Evolutionary conservation across 2,888 invertebrate species (phyloP), one percentile per base, ranked within the genome.

Genomic region (Acrobeloides nanus): DNA sequence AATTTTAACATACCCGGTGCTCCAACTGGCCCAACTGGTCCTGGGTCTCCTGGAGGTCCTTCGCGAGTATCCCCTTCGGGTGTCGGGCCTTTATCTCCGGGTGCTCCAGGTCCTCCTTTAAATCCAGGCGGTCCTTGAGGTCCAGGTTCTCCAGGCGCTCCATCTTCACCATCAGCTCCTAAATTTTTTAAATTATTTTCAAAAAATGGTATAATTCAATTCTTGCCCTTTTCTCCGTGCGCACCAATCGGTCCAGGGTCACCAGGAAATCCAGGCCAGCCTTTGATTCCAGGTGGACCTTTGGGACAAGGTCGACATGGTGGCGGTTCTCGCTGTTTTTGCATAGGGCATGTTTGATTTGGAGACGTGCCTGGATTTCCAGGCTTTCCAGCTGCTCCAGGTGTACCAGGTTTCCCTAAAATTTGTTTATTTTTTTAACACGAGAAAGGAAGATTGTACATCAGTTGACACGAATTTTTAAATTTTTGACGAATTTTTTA

Each of bases 201-300:
- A 15, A 35, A 35, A 8, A 10, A 10, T 45, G 18, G 6, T 17
- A 2, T 23, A 21, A 10, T 41, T n/a, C 20, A 15, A 3, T 20
- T 21, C 27, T 20, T 18, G 46, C 72, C 72, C 40, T 72, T 72
- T 23, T 61, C 57, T 23, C 72, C 72, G 21, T 67, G 71, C 15
- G 59, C 52, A 38, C 72, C 72, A 27, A 57, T 35, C 25, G 70
- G 68, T 46, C 72, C 72, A 10, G 62, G 55, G 42, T 70, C 70
- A 38, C 72, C 72, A 10, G 72, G 72, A 57, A 73, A 73, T 24
- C 73, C 73, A 10, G 73, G 73, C 73, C 73, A 73, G 15, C 73
- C 71, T 53, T 72, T 70, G 53, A 72, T 70, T 15, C 71, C 69
- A 5, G 64, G 66, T 17, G 61, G 61, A 7, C 64, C 61, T 17